phyloP scores from a whole-genome alignment of 2,113 vertebrate genomes.

The Parotia lawesii region DNA sequence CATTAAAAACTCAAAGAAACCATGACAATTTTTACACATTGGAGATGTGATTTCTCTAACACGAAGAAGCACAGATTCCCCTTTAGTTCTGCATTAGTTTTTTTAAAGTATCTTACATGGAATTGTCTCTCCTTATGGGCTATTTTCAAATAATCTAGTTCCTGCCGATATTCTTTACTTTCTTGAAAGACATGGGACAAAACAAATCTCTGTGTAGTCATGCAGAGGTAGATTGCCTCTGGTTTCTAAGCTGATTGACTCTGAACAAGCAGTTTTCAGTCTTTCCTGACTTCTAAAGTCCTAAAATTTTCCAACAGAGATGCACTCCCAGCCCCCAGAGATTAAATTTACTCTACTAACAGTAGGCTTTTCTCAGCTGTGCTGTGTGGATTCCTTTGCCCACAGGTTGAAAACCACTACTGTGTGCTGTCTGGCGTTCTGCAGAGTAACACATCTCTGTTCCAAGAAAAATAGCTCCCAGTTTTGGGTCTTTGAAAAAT shows the following conservation, averaged over 20 bases:
- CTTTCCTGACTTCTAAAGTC: not conserved
- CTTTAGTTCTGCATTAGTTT: not conserved
- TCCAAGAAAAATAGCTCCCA: not conserved
- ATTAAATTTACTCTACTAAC: not conserved
- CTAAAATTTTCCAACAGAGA: not conserved
- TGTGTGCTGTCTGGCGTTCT: not conserved
- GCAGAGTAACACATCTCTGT: not conserved
- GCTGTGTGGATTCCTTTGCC: not conserved
- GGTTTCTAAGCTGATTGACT: not conserved
- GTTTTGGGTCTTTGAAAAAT: not conserved
- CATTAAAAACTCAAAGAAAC: not conserved
- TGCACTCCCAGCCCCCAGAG: not conserved
- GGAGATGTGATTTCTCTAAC: not conserved
- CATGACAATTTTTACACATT: not conserved
- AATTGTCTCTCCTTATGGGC: not conserved
- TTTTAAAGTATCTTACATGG: not conserved
- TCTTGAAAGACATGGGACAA: not conserved
- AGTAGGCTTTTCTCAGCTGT: not conserved
- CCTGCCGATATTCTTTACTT: not conserved
- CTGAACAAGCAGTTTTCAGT: not conserved
- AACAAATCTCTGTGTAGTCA: not conserved
- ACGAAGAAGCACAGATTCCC: not conserved
- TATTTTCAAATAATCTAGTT: not conserved
- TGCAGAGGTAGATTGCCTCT: not conserved
- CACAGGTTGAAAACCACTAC: not conserved